phyloP scores from a whole-genome alignment of 64 coral and sea anemone species.

The Montipora capricornis region DNA sequence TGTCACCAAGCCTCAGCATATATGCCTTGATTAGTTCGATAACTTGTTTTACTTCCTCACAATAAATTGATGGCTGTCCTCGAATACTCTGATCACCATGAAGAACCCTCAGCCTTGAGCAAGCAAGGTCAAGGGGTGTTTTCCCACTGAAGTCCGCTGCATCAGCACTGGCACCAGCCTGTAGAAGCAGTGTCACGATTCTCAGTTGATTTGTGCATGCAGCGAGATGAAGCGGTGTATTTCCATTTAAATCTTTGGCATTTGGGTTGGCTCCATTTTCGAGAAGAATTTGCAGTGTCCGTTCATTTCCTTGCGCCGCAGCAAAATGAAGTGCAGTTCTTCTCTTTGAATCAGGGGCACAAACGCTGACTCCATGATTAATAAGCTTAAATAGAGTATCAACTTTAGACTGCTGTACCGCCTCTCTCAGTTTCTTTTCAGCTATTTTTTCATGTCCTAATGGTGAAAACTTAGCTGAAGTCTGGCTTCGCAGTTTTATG shows the following conservation, averaged over 20 bases:
- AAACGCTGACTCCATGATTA: constrained; percentile 76
- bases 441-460: constrained; percentile 57
- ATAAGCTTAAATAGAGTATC: constrained; percentile 75
- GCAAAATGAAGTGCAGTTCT: constrained; percentile 98
- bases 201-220: constrained; percentile 92
- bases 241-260: constrained; percentile 96
- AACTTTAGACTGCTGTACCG: constrained; percentile 63
- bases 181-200: constrained; percentile 84
- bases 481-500: constrained; percentile 50
- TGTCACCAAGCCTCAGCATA: constrained; percentile 65
- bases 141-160: constrained; percentile 82
- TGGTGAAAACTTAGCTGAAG: constrained; percentile 58
- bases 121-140: constrained; percentile 93
- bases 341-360: constrained; percentile 86
- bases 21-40: constrained; percentile 93
- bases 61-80: constrained; percentile 63
- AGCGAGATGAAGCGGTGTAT: constrained; percentile 98
- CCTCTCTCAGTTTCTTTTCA: constrained; percentile 91
- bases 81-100: constrained; percentile 56
- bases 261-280: constrained; percentile 91
- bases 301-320: constrained; percentile 87
- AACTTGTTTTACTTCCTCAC: constrained; percentile 84
- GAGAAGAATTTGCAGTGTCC: constrained; percentile 70
- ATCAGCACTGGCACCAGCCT: constrained; percentile 74
- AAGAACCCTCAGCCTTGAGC: constrained; percentile 82